These are phyloP conservation scores for Platalea minor DNA, from an alignment of 2,797 vertebrate species.

Conservation along the genomic window DNA sequence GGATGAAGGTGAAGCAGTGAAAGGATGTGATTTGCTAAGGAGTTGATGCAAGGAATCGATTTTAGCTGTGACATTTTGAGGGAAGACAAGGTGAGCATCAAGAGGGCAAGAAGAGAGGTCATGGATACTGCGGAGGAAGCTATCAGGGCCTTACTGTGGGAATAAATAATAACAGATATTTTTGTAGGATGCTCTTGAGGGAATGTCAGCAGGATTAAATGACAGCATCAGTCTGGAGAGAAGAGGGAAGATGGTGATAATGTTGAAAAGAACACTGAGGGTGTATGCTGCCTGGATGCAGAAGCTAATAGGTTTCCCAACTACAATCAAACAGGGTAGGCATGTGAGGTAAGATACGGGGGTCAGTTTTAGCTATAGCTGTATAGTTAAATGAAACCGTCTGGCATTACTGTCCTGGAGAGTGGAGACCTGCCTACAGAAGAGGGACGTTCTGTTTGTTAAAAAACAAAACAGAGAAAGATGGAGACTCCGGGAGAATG, in stretches of 20 bases:
- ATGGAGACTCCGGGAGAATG: fast-evolving
- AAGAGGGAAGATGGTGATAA: neutral
- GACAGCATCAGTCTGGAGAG: neutral
- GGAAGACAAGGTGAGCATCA: neutral
- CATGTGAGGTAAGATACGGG: neutral
- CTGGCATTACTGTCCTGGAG: neutral
- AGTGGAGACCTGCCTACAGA: neutral
- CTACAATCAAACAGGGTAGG: neutral
- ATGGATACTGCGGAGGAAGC: neutral
- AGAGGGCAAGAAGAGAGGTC: neutral
- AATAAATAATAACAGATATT: neutral
- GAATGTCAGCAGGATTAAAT: slow-evolving; percentile 18
- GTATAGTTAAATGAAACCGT: neutral
- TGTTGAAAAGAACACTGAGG: neutral
- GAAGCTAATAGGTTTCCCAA: neutral
- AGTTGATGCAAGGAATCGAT: slow-evolving; percentile 3
- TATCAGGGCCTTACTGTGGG: neutral
- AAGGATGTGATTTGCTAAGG: neutral
- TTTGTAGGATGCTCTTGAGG: neutral
- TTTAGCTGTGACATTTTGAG: slow-evolving; percentile 47
- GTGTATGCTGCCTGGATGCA: neutral
- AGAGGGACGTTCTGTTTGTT: neutral
- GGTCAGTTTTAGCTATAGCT: neutral
- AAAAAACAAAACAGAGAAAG: neutral
- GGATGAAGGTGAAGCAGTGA: neutral